Evolutionary conservation across 2,888 invertebrate species (phyloP).

Genomic region (Harpalus rubripes): DNA sequence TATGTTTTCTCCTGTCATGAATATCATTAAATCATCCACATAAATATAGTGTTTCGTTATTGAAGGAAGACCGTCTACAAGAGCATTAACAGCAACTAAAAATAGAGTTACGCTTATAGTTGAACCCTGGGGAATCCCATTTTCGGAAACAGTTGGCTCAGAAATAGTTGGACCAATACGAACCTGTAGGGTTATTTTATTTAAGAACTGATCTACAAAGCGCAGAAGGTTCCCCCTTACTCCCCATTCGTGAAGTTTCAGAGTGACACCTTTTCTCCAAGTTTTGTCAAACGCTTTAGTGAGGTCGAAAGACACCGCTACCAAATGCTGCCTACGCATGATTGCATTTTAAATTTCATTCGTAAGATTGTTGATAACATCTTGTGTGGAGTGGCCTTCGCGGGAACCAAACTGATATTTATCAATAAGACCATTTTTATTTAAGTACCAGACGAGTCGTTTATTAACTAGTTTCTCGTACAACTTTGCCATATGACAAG

Average conservation of each 20-base stretch:
- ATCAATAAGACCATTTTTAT: neutral
- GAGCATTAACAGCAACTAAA: conserved; percentile 63
- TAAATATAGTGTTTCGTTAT: conserved; percentile 18
- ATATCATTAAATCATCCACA: conserved; percentile 35
- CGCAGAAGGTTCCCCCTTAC: conserved; percentile 43
- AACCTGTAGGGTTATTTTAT: neutral
- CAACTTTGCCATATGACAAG: conserved; percentile 1
- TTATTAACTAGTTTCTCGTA: conserved; percentile 8
- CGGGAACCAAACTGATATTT: neutral
- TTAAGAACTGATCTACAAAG: neutral
- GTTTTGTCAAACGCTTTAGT: conserved; percentile 68
- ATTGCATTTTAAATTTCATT: conserved; percentile 63
- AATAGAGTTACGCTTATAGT: conserved; percentile 66
- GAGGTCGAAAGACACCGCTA: conserved; percentile 67
- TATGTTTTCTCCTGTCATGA: neutral
- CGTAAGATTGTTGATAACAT: neutral
- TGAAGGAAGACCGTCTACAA: neutral
- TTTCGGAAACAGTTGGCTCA: conserved; percentile 16
- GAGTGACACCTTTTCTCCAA: conserved; percentile 66
- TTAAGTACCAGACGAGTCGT: neutral
- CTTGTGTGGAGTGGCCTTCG: neutral
- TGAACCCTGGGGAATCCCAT: conserved; percentile 66
- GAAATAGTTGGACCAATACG: conserved; percentile 7
- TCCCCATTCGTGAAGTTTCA: conserved; percentile 57
- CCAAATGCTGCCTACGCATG: conserved; percentile 63